A percentile compares a stretch with the other conserved stretches of the same genome.
Evolutionary conservation across 2,888 invertebrate species (phyloP).

Genomic region (Meghimatium bilineatum): DNA sequence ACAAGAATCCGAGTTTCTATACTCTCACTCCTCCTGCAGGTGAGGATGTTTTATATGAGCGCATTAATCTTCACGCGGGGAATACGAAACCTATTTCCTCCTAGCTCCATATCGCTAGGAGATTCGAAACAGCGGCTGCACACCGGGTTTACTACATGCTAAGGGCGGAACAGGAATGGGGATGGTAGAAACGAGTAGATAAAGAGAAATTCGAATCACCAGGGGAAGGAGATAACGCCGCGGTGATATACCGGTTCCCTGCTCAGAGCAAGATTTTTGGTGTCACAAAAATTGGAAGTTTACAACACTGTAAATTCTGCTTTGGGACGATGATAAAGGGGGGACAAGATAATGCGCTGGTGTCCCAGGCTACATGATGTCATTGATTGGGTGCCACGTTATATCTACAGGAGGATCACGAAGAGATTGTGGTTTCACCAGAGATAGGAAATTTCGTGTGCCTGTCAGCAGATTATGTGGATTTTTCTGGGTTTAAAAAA

Average conservation of each 20-base stretch:
- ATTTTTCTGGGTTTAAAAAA: neutral
- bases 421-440: neutral
- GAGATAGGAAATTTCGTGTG: neutral
- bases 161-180: slow-evolving; percentile 15
- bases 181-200: slow-evolving; percentile 8
- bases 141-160: slow-evolving; percentile 29
- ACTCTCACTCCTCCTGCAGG: slow-evolving; percentile 34
- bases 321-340: slow-evolving; percentile 28
- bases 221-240: slow-evolving; percentile 29
- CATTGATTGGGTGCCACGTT: slow-evolving; percentile 34
- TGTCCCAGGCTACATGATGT: slow-evolving; percentile 26
- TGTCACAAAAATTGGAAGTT: slow-evolving; percentile 41
- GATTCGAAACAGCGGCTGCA: slow-evolving; percentile 36
- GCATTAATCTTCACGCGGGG: slow-evolving; percentile 34
- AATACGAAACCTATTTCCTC: slow-evolving; percentile 45
- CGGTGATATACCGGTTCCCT: slow-evolving; percentile 19
- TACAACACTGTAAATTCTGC: slow-evolving; percentile 38
- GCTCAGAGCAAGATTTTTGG: slow-evolving; percentile 24
- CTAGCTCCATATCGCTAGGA: slow-evolving; percentile 30
- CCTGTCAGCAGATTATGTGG: neutral
- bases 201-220: slow-evolving; percentile 41
- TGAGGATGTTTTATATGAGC: slow-evolving; percentile 40
- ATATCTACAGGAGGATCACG: neutral
- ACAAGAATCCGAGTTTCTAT: slow-evolving; percentile 28
- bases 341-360: slow-evolving; percentile 10